These are phyloP conservation scores for Cryptus viduatorius DNA, from an alignment of 2,888 invertebrate species.

Conservation along the genomic window DNA sequence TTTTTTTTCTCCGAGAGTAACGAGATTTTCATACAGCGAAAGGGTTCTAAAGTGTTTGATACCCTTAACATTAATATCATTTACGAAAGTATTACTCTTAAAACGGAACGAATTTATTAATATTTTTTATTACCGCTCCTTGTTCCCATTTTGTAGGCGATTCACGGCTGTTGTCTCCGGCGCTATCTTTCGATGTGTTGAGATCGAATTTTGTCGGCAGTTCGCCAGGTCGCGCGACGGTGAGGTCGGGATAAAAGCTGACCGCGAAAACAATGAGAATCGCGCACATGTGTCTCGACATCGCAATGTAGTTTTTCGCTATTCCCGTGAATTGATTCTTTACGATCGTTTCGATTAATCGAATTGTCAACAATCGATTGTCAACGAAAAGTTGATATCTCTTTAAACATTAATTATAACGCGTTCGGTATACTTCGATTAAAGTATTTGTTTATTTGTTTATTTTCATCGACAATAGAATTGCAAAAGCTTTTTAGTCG, in stretches of 20 bases:
- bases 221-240: slow-evolving; percentile 72
- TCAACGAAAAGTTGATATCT: background rate
- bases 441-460: background rate
- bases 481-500: slow-evolving; percentile 1
- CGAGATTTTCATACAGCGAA: background rate
- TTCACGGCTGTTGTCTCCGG: slow-evolving; percentile 47
- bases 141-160: slow-evolving; percentile 73
- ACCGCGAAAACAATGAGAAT: slow-evolving; percentile 58
- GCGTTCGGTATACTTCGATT: background rate
- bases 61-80: background rate
- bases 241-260: slow-evolving; percentile 58
- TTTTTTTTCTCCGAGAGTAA: background rate
- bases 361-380: background rate
- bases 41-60: background rate
- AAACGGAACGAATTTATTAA: background rate
- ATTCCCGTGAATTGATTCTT: background rate
- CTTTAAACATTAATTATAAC: background rate
- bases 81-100: background rate
- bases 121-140: slow-evolving; percentile 74
- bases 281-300: slow-evolving; percentile 35
- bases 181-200: slow-evolving; percentile 57
- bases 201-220: slow-evolving; percentile 77
- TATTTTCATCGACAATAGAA: slow-evolving; percentile 6
- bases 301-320: background rate
- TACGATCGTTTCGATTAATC: background rate